Conservation (phyloP, 2,113 vertebrate genomes). For the Phylloscopus whistleri region DNA sequence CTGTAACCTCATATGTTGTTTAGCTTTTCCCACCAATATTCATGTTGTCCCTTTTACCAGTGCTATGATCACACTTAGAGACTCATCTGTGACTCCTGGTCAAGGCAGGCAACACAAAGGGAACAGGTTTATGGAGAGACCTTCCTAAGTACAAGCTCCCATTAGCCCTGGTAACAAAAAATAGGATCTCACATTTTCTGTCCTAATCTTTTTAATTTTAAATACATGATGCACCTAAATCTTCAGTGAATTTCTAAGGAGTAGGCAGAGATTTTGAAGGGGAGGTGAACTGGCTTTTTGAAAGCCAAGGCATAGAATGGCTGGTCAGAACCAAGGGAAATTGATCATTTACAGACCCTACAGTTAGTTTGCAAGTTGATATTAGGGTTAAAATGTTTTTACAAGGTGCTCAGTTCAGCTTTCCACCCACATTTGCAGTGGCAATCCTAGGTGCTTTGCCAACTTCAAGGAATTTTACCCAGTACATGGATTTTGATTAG, state of each 20-base stretch:
- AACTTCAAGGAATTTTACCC: background rate
- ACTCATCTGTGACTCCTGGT: background rate
- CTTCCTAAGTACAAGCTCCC: background rate
- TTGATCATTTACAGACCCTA: background rate
- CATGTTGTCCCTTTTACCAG: fast-evolving
- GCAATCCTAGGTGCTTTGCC: background rate
- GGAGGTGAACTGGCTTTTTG: background rate
- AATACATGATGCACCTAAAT: background rate
- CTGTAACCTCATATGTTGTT: background rate
- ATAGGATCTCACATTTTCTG: background rate
- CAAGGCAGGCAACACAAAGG: background rate
- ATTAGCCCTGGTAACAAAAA: background rate
- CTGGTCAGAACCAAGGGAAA: background rate
- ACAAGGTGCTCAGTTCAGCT: background rate
- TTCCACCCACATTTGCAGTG: background rate
- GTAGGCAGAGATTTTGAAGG: background rate
- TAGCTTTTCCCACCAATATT: background rate
- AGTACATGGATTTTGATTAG: background rate
- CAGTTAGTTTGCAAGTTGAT: background rate
- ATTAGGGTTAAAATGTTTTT: background rate
- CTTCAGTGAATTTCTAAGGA: background rate
- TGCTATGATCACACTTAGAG: background rate
- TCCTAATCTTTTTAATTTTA: background rate
- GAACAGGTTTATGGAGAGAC: background rate
- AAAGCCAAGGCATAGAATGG: background rate